Evolutionary conservation across 2,797 vertebrate genomes (phyloP).

Genomic region (Mus caroli): DNA sequence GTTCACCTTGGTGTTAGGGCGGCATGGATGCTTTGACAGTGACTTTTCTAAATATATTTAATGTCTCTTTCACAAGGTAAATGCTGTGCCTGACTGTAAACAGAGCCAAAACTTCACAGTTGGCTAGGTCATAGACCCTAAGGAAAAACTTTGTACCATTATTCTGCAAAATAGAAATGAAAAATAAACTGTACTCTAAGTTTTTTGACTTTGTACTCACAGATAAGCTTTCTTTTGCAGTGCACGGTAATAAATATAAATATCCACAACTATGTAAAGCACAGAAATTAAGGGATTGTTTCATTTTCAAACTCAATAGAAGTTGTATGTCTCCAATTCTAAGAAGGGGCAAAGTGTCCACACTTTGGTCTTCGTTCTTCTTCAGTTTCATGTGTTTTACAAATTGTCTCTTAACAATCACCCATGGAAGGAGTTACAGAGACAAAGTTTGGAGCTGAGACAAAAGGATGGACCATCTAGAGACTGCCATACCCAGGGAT

Average conservation of each 20-base stretch:
- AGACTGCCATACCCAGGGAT: too few species aligned
- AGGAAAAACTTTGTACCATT: not conserved
- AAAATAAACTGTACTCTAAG: too few species aligned
- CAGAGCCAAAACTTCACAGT: not conserved
- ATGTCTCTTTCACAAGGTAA: not conserved
- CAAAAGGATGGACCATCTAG: too few species aligned
- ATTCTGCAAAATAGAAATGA: not conserved
- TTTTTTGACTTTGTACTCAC: not conserved
- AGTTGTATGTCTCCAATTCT: too few species aligned
- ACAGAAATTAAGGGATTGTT: not conserved
- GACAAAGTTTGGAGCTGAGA: too few species aligned
- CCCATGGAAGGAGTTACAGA: too few species aligned
- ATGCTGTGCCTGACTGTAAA: not conserved
- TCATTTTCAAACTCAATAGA: not conserved
- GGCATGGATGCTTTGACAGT: not conserved
- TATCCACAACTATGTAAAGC: not conserved
- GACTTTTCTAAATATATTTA: not conserved
- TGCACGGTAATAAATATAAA: not conserved
- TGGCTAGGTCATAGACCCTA: not conserved
- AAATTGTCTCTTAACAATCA: too few species aligned
- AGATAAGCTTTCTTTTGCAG: not conserved
- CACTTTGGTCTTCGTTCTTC: too few species aligned
- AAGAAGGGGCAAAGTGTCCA: too few species aligned
- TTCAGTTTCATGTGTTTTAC: too few species aligned
- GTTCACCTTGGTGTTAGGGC: not conserved